Conservation (phyloP, 2,888 invertebrate genomes). For the Ormyrus pomaceus region DNA sequence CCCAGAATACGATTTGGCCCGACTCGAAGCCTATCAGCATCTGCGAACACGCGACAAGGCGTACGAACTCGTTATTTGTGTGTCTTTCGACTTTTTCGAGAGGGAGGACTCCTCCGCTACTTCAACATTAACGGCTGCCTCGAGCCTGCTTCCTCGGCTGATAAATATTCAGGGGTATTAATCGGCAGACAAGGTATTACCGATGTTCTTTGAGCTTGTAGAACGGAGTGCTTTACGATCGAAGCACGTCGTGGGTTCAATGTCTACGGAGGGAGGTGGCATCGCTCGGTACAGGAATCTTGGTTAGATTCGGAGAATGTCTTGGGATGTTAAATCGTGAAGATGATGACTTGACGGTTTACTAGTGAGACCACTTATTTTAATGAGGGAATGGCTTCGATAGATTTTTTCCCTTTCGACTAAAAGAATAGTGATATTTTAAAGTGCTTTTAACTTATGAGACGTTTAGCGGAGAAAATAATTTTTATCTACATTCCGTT, state of each 20-base stretch:
- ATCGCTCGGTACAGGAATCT: not conserved
- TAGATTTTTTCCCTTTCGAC: too few relatives aligned
- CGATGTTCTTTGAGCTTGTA: slow-evolving; percentile 29
- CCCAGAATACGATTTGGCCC: slow-evolving; percentile 97
- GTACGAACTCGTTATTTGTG: not conserved
- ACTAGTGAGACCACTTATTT: too few relatives aligned
- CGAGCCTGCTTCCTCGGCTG: not conserved
- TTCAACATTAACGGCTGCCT: too few relatives aligned
- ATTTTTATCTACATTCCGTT: too few relatives aligned
- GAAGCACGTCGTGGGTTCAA: too few relatives aligned
- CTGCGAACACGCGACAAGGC: slow-evolving; percentile 77
- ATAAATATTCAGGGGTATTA: slow-evolving; percentile 25
- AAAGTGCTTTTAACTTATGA: too few relatives aligned
- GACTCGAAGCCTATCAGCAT: slow-evolving; percentile 97
- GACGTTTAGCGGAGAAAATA: too few relatives aligned
- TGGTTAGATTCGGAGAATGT: not conserved
- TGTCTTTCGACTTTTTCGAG: not conserved
- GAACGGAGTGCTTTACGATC: too few relatives aligned
- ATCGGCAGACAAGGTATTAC: slow-evolving; percentile 18
- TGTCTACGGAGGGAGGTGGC: not conserved
- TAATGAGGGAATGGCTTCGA: too few relatives aligned
- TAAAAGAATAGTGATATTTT: too few relatives aligned
- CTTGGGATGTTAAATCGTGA: not conserved
- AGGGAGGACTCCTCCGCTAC: too few relatives aligned
- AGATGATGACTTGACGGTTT: not conserved